Evolutionary conservation across 2,797 vertebrate species (phyloP), one percentile per base, ranked within the genome.

Genomic region (Lophius americanus): DNA sequence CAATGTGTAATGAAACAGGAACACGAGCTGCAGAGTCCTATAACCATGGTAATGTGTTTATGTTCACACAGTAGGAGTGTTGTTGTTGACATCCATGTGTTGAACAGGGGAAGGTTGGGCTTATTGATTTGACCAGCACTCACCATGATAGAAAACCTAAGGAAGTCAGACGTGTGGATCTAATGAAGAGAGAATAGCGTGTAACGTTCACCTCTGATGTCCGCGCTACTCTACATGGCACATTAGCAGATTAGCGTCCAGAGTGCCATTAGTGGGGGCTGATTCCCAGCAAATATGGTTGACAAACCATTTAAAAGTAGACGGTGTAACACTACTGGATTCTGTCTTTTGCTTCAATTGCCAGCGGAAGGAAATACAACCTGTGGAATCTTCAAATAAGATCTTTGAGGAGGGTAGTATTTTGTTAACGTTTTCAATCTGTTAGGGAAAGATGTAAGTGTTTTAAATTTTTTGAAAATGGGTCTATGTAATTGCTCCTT

Each of bases 241-340:
- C 84, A 84, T 87, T 79, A 83, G 81, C 63, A 55, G 79, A 77
- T 68, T 77, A 64, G 14, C 62, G 78, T 64, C 71, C 47, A 52
- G 76, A 63, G 68, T 63, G 47, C 78, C 77, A 83, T 89, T 84
- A 80, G 73, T 39, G 69, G 68, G 37, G 52, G n/a, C 70, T 55
- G 62, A 52, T 87, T 84, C 78, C 73, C 68, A 82, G 77, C 69
- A 87, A 78, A 83, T 72, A 76, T 53, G 69, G 64, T 78, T 76
- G 75, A 82, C 76, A 77, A 82, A 73, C 67, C 72, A 76, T 64
- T 73, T 70, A 47, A 59, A 75, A 79, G 78, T 55, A 78, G 61
- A 76, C 71, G 39, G 48, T 60, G 52, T 62, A 54, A 55, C 62
- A 64, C 60, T 53, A 46, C 72, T 41, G 75, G 12, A 64, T 51